A percentile compares a stretch with the other conserved stretches of the same genome.
Conservation (phyloP, 2,888 invertebrate species). For the Drosophila anomelani region DNA sequence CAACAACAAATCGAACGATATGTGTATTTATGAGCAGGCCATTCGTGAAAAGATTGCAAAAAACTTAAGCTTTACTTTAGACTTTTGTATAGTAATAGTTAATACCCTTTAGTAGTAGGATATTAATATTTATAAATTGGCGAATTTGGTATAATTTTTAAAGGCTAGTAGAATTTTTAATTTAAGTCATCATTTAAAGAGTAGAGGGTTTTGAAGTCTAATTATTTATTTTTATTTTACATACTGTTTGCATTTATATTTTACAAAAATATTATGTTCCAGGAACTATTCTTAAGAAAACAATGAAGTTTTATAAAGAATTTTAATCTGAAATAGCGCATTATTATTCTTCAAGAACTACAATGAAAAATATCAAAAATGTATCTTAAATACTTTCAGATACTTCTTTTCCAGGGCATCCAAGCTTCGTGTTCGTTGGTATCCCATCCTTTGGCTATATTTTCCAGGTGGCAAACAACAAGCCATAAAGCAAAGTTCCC, state of each 20-base stretch:
- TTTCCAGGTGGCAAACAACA: conserved; percentile 33
- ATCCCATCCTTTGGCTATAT: background rate
- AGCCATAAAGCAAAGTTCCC: conserved; percentile 56
- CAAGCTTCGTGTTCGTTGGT: background rate
- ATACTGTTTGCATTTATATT: background rate
- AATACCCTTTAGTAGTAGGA: background rate
- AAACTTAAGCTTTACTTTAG: background rate
- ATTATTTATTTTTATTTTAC: background rate
- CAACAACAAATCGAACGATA: conserved; percentile 3
- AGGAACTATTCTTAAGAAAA: background rate
- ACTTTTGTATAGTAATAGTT: background rate
- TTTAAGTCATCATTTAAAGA: no score
- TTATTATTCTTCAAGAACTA: no score
- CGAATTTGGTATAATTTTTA: background rate
- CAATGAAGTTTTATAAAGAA: fast-evolving
- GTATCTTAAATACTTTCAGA: background rate
- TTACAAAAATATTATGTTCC: background rate
- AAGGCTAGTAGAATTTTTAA: background rate
- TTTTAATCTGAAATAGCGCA: no score
- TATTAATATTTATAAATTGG: background rate
- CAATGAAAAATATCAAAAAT: background rate
- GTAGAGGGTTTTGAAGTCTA: no score
- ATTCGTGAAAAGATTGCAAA: conserved; percentile 35
- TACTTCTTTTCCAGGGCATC: background rate
- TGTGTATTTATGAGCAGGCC: conserved; percentile 16